Base-by-base conservation (phyloP, 1,140 invertebrate species). In the Papilio polyxenes region DNA sequence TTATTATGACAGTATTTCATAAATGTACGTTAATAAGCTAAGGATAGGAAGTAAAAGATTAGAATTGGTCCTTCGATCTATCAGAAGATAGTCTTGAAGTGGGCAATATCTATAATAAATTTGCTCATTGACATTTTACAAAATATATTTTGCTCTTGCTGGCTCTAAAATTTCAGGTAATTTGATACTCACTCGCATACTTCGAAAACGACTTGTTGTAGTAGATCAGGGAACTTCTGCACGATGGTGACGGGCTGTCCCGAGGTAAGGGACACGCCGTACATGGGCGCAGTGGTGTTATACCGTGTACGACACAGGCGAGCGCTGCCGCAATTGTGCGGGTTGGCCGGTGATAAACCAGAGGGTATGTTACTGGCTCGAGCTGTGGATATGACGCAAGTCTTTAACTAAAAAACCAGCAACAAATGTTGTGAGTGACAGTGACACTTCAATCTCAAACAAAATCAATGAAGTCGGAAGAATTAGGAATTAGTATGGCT, bases 151-250 rank as follows among this genome's bases (percentile, higher is more conserved):
- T 65, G 10, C 23, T 23, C 0, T 13, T 11, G 0, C 23, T 20
- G 23, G 10, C 3, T 65, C 11, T 31, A 65, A 31, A 23, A 65
- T 31, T 65, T 23, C 4, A 10, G 0, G 11, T 59, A 51, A 62
- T 59, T 49, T 2, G 78, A 85, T 83, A 95, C 95, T 95, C 84
- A 96, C 96, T 97, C 96, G 96, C 97, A 97, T 82, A 98, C 97
- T 95, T 98, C 98, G 88, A 98, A 98, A 74, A 98, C 97, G 74
- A 98, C 98, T 95, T 98, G 98, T 90, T 98, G 98, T 51, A 98
- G 92, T n/a, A 98, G 95, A 95, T 98, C 98, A 4, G 98, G 98
- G 89, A 98, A 98, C 92, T 98, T 98, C 94, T 98, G 98, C 37
- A 98, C 98, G 85, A 98, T 98, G 49, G 98, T 98, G 78, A 98